Evolutionary conservation across 1,140 invertebrate species (phyloP).

Genomic region (Drosophila sp.): DNA sequence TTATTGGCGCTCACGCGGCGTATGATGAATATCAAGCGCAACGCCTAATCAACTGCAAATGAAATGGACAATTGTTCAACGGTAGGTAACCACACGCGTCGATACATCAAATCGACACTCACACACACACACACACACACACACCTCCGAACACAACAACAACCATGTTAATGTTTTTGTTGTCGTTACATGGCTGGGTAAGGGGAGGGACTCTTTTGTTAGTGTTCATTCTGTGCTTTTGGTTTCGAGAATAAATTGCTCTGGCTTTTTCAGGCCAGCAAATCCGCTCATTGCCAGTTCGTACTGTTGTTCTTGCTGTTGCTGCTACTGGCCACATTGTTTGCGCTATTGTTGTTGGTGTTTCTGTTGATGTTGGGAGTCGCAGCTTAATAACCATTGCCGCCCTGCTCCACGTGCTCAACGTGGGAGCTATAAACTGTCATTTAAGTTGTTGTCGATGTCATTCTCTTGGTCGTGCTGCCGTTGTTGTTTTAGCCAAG

Average conservation of each 20-base stretch:
- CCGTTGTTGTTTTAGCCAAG: constrained; percentile 65
- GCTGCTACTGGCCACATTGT: constrained; percentile 22
- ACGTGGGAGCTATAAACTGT: constrained; percentile 82
- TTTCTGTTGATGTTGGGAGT: constrained; percentile 18
- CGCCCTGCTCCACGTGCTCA: constrained; percentile 60
- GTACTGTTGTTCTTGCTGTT: constrained; percentile 36
- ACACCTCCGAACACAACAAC: constrained; percentile 27
- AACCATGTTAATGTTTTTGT: constrained; percentile 14
- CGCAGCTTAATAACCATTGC: constrained; percentile 76
- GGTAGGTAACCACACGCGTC: constrained; percentile 71
- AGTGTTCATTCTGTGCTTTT: constrained; percentile 71
- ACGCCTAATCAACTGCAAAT: constrained; percentile 80
- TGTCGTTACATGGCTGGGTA: constrained; percentile 43
- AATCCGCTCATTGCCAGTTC: constrained; percentile 80
- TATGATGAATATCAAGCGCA: constrained; percentile 73
- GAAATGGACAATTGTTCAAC: constrained; percentile 77
- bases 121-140: constrained; percentile 39
- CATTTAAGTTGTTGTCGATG: constrained; percentile 83
- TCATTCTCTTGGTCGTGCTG: constrained; percentile 51
- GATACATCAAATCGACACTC: constrained; percentile 79
- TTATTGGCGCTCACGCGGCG: constrained; percentile 52
- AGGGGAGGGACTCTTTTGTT: constrained; percentile 27
- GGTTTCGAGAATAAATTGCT: constrained; percentile 77
- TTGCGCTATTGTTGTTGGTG: constrained; percentile 34
- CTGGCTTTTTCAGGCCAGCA: constrained; percentile 71